Base-by-base conservation (phyloP, 2,797 vertebrate species). In the Pithecia hirsuta region DNA sequence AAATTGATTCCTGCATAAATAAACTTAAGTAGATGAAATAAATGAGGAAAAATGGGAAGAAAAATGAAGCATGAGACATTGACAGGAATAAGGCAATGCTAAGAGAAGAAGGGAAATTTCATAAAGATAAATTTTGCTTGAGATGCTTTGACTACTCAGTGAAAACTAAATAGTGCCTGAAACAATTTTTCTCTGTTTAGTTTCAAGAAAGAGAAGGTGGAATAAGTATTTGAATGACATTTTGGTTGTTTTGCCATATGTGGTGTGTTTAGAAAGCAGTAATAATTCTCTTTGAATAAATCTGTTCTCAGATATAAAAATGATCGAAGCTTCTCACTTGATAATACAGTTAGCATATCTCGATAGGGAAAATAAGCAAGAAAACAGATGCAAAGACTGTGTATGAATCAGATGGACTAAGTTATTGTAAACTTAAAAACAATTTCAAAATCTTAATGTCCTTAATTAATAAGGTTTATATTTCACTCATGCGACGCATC, bases 101-200 rank as follows among this genome's bases (percentile, higher is more conserved):
- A 98, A 98, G 96, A 97, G 95, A 98, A 97, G n/a, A 97, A 98
- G 95, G 95, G 95, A 97, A 98, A 98, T 97, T 96, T 97, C 98
- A 98, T 98, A 96, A 98, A 96, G 97, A 97, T 98, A 94, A 94
- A 85, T 96, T 97, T 91, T 97, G 87, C 84, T 92, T 97, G 95
- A 89, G 91, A 97, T 98, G 81, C 44, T 98, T 97, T 96, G 90
- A n/a, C 95, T 93, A 36, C 36, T 95, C 22, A 61, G 46, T 44
- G n/a, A 57, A 79, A 89, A 96, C 72, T 97, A 92, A 96, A 91
- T 80, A 80, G 26, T 87, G 57, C 28, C 72, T 84, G 72, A 97
- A 98, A 97, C 46, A 96, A 92, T 89, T 97, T 96, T 97, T 78
- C 85, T 95, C 89, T 72, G 33, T 85, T 97, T 97, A 97, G 87